A percentile compares a stretch with the other conserved stretches of the same genome.
Conservation (phyloP, 2,888 invertebrate genomes). For the Synergus itoensis region DNA sequence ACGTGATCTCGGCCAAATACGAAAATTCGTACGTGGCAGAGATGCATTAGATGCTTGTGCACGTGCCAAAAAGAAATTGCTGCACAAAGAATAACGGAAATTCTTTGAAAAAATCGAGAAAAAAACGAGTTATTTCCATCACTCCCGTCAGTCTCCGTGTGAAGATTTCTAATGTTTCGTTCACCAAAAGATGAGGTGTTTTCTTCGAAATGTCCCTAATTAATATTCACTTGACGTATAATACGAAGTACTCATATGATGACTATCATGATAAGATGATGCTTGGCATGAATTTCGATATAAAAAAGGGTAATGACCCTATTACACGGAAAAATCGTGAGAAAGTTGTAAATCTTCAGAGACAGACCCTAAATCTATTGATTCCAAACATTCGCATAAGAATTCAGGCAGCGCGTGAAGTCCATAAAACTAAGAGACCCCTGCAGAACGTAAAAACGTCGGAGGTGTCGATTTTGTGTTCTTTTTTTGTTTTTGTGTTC, state of each 20-base stretch:
- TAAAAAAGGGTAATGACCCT: neutral
- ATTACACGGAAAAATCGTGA: neutral
- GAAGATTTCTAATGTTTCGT: neutral
- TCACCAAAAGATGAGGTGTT: neutral
- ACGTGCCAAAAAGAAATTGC: constrained; percentile 21
- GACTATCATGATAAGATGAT: neutral
- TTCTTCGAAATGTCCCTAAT: neutral
- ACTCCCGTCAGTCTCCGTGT: neutral
- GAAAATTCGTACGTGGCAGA: constrained; percentile 74
- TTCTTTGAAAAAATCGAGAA: neutral
- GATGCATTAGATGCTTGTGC: constrained; percentile 58
- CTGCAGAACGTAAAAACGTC: constrained; percentile 17
- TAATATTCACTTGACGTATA: too few species aligned
- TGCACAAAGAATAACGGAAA: neutral
- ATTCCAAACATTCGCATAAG: constrained; percentile 37
- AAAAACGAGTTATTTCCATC: neutral
- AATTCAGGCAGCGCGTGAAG: constrained; percentile 34
- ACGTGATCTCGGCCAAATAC: constrained; percentile 75
- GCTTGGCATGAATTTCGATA: neutral
- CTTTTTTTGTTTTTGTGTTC: neutral
- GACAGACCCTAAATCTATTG: constrained; percentile 16
- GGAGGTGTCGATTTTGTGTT: constrained; percentile 35
- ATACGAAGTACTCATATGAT: too few species aligned
- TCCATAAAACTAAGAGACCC: constrained; percentile 31
- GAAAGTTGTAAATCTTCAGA: constrained; percentile 26